Evolutionary conservation across 2,113 vertebrate species (phyloP).

Genomic region (Sceloporus undulatus): DNA sequence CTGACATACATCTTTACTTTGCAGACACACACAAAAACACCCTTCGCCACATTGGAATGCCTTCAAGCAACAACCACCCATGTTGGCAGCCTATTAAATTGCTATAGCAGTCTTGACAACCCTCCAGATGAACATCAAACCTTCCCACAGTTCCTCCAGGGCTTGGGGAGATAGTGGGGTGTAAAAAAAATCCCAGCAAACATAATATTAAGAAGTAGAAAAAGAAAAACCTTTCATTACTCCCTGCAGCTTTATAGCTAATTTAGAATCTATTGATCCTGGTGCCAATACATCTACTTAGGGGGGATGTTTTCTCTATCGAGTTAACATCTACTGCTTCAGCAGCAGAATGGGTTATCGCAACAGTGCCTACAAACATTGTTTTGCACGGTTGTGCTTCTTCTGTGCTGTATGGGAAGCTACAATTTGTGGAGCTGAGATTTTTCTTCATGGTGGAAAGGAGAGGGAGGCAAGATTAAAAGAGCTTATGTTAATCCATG

Average conservation of each 20-base stretch:
- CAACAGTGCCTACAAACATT: neutral
- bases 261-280: conserved; percentile 72
- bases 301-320: conserved; percentile 40
- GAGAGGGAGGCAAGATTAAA: neutral
- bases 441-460: conserved; percentile 1
- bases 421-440: neutral
- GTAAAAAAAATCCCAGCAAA: conserved; percentile 6
- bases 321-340: conserved; percentile 36
- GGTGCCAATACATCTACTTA: conserved; percentile 69
- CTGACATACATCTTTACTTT: conserved; percentile 24
- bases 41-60: conserved; percentile 65
- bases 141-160: conserved; percentile 57
- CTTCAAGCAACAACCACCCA: conserved; percentile 68
- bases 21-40: conserved; percentile 19
- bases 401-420: conserved; percentile 44
- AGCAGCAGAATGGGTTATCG: conserved; percentile 29
- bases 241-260: conserved; percentile 68
- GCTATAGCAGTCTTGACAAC: conserved; percentile 64
- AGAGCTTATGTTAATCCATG: neutral
- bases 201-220: neutral
- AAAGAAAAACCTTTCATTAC: conserved; percentile 8
- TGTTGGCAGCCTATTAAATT: conserved; percentile 68
- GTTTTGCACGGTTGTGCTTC: neutral
- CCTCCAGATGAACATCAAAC: conserved; percentile 71
- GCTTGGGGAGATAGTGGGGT: conserved; percentile 22